Evolutionary conservation across 2,797 vertebrate species (phyloP).

Genomic region (Spinus pinus): DNA sequence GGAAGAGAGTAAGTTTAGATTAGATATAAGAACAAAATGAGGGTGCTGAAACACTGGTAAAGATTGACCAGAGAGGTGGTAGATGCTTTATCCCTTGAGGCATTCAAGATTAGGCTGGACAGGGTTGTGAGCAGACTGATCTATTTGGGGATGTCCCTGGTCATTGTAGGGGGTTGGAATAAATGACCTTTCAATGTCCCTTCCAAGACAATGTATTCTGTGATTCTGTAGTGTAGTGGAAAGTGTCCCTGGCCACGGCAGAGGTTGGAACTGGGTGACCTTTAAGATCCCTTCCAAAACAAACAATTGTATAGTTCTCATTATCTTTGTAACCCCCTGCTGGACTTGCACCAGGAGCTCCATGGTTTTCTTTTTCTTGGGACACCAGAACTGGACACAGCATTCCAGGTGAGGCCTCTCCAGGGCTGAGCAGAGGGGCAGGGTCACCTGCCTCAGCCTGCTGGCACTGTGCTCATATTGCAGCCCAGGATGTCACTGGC

Average conservation of each 20-base stretch:
- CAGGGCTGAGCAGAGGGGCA: background rate
- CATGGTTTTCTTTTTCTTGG: background rate
- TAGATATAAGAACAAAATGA: background rate
- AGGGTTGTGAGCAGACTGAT: background rate
- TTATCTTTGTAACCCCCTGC: background rate
- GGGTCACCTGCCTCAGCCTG: accelerated
- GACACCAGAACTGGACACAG: background rate
- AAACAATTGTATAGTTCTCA: background rate
- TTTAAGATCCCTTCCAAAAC: background rate
- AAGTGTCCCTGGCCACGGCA: background rate
- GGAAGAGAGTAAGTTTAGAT: background rate
- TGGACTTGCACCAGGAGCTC: background rate
- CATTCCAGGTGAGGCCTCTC: background rate
- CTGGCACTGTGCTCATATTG: accelerated
- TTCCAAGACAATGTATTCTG: background rate
- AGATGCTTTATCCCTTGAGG: background rate
- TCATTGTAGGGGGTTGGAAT: background rate
- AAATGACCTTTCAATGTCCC: background rate
- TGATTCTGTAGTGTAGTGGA: background rate
- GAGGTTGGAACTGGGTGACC: background rate
- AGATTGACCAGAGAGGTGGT: background rate
- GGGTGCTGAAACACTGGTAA: background rate
- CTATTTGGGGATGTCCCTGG: background rate
- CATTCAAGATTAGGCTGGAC: background rate
- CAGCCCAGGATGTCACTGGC: accelerated